Percentiles rank a stretch among this genome's conserved stretches.
Conservation (phyloP, 2,797 vertebrate species). For the Poecilia picta region DNA sequence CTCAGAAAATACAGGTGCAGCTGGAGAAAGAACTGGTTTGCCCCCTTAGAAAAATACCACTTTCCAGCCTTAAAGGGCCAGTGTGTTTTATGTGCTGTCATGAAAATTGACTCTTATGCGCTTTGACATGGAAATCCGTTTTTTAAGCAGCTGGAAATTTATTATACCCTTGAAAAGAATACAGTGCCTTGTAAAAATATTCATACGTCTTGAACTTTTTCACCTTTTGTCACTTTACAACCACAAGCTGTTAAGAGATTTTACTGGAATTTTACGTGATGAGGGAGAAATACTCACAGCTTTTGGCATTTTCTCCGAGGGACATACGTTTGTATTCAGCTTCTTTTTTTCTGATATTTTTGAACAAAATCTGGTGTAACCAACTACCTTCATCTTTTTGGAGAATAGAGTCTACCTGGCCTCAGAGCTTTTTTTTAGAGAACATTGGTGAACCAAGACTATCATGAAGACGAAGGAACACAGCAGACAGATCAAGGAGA, state of each 20-base stretch:
- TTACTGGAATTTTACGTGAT: not conserved
- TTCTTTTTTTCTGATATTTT: not conserved
- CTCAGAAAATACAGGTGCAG: slow-evolving; percentile 64
- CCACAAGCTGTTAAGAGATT: not conserved
- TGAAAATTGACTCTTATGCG: slow-evolving; percentile 34
- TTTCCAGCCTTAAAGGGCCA: slow-evolving; percentile 50
- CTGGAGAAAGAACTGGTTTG: slow-evolving; percentile 42
- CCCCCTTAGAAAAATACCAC: slow-evolving; percentile 53
- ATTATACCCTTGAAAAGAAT: slow-evolving; percentile 2
- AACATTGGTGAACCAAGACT: not conserved
- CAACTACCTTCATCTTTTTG: not conserved
- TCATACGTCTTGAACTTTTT: not conserved
- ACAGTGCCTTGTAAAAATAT: not conserved
- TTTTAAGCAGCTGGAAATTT: slow-evolving; percentile 24
- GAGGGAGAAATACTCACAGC: not conserved
- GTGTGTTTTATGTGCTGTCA: slow-evolving; percentile 41
- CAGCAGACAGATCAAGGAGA: not conserved
- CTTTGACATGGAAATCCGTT: slow-evolving; percentile 20
- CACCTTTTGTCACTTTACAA: not conserved
- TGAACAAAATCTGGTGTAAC: not conserved
- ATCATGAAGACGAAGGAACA: not conserved
- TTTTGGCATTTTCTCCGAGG: not conserved
- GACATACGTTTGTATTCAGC: not conserved
- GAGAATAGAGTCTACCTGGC: not conserved
- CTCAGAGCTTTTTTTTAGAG: not conserved